phyloP scores from a whole-genome alignment of 2,113 vertebrate species.

The Oenanthe oenanthe region DNA sequence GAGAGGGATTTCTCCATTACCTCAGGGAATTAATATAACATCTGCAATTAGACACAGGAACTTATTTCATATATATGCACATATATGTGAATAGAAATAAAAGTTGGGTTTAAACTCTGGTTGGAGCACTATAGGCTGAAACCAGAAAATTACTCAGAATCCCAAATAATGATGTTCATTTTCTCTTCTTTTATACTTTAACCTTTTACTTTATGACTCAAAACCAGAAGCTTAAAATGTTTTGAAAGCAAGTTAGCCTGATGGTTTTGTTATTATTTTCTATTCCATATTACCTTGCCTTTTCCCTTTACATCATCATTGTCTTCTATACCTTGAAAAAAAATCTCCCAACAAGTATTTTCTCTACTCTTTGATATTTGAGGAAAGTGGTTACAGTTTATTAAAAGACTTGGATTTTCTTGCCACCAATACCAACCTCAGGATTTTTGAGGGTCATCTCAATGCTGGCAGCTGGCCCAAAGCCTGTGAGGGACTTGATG shows the following conservation, averaged over 20 bases:
- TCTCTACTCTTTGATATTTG: not conserved
- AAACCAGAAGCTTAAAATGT: not conserved
- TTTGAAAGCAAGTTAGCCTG: not conserved
- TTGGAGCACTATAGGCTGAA: not conserved
- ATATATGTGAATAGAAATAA: not conserved
- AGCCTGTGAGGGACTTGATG: constrained; percentile 96
- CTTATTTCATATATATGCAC: not conserved
- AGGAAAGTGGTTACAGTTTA: not conserved
- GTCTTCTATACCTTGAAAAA: not conserved
- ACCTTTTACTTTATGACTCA: not conserved
- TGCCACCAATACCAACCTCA: constrained; percentile 76
- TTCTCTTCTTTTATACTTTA: not conserved
- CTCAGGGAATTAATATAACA: not conserved
- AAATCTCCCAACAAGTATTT: not conserved
- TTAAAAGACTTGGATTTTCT: not conserved
- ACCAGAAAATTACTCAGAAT: not conserved
- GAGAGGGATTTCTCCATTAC: constrained; percentile 1
- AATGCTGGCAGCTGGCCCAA: constrained; percentile 90
- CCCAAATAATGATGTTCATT: accelerated
- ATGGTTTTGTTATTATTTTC: not conserved
- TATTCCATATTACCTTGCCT: not conserved
- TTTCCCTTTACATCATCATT: not conserved
- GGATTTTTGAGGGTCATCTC: constrained; percentile 86
- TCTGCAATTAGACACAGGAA: constrained; percentile 1
- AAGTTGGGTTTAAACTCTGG: not conserved